Percentiles rank a stretch among this genome's conserved stretches.
These are phyloP conservation scores for Blastobasis adustella DNA, from an alignment of 2,888 invertebrate genomes.

Conservation along the genomic window DNA sequence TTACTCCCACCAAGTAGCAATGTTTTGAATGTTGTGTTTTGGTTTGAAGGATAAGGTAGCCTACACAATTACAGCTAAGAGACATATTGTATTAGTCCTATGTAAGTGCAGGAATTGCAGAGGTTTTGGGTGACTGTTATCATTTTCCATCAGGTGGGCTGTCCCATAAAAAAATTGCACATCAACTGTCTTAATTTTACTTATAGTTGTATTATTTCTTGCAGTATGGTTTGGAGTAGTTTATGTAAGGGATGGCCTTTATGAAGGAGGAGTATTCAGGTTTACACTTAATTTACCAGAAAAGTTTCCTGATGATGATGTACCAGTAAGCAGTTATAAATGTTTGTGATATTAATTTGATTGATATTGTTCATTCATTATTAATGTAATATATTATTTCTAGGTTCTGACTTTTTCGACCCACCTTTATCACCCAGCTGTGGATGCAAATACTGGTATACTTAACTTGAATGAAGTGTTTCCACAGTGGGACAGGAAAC, in stretches of 20 bases:
- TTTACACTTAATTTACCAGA: slow-evolving; percentile 91
- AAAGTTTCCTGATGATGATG: slow-evolving; percentile 88
- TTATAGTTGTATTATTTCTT: slow-evolving; percentile 28
- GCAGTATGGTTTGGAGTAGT: slow-evolving; percentile 93
- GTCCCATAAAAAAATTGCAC: no score
- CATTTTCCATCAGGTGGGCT: no score
- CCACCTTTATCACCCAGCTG: slow-evolving; percentile 89
- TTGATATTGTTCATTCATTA: no score
- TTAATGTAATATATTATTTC: slow-evolving; percentile 15
- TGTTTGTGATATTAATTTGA: not conserved
- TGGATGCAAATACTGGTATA: slow-evolving; percentile 85
- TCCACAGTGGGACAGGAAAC: slow-evolving; percentile 88
- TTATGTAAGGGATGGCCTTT: slow-evolving; percentile 91
- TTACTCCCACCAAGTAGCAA: no score
- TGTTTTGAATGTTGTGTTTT: no score
- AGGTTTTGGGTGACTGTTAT: no score
- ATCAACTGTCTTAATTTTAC: no score
- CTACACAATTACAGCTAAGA: no score
- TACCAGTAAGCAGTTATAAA: slow-evolving; percentile 81
- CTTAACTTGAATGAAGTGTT: slow-evolving; percentile 87
- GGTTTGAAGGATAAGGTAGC: no score
- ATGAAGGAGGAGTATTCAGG: slow-evolving; percentile 92
- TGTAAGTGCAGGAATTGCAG: no score
- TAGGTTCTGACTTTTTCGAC: slow-evolving; percentile 90
- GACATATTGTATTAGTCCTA: no score